Evolutionary conservation across 2,797 vertebrate genomes (phyloP).

Genomic region (Echiichthys vipera): DNA sequence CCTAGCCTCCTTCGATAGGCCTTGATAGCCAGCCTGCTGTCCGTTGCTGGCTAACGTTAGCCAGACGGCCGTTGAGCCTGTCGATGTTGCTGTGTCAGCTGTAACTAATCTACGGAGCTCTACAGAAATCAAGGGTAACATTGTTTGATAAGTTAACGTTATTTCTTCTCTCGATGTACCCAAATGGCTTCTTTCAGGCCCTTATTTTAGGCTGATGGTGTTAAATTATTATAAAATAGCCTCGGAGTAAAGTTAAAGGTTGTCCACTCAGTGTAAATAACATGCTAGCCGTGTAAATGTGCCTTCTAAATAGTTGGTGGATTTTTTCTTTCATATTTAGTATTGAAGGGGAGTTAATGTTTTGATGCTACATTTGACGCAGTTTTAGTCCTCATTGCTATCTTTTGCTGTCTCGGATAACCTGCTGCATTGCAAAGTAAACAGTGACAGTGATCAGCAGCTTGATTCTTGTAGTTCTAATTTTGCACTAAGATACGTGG

Average conservation of each 20-base stretch:
- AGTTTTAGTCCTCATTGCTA: too few species aligned
- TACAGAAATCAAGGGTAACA: not conserved
- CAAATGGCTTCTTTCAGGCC: not conserved
- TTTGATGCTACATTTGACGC: too few species aligned
- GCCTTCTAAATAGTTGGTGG: too few species aligned
- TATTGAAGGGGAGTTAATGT: not conserved
- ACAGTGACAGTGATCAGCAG: not conserved
- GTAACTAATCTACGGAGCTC: not conserved
- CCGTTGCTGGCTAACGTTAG: conserved; percentile 48
- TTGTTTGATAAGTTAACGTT: rapidly evolving
- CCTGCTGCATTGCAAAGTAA: not conserved
- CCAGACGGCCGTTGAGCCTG: conserved; percentile 2
- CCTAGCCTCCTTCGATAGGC: too few species aligned
- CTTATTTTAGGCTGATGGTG: not conserved
- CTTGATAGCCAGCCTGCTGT: conserved; percentile 43
- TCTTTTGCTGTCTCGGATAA: too few species aligned
- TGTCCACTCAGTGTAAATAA: not conserved
- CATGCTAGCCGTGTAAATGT: not conserved
- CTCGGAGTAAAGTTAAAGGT: too few species aligned
- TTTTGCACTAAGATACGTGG: not conserved
- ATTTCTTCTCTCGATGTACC: rapidly evolving
- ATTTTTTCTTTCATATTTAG: not conserved
- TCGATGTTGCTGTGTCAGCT: conserved; percentile 66
- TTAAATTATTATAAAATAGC: not conserved
- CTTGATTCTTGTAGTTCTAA: not conserved